These are phyloP conservation scores for Tetranychus cinnabarinus DNA, from an alignment of 1,140 invertebrate genomes.

Conservation along the genomic window DNA sequence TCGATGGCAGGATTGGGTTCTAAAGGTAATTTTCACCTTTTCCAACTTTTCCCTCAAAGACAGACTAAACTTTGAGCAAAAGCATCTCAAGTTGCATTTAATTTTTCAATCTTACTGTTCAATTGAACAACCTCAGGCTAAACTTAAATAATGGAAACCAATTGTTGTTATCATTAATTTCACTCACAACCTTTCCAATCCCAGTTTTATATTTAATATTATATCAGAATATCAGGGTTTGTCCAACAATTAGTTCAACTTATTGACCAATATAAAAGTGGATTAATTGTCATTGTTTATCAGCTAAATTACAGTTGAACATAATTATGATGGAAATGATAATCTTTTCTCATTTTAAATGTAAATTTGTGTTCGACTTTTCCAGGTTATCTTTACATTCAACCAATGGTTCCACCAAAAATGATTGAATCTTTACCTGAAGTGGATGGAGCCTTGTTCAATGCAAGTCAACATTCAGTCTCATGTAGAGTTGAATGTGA, in stretches of 20 bases:
- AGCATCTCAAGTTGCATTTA: not conserved
- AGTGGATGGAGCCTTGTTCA: constrained; percentile 49
- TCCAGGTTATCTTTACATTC: constrained; percentile 11
- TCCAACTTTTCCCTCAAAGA: not conserved
- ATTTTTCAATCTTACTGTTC: not conserved
- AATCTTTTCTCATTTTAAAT: too few relatives aligned
- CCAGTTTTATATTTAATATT: too few relatives aligned
- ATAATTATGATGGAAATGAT: too few relatives aligned
- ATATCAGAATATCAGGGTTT: too few relatives aligned
- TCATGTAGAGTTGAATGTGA: constrained; percentile 68
- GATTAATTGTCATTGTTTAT: too few relatives aligned
- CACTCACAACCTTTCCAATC: too few relatives aligned
- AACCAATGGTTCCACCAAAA: constrained; percentile 41
- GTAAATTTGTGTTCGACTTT: not conserved
- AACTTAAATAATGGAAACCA: too few relatives aligned
- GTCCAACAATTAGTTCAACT: too few relatives aligned
- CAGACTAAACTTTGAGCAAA: not conserved
- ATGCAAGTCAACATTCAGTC: constrained; percentile 32
- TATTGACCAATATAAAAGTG: too few relatives aligned
- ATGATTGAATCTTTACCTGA: constrained; percentile 58
- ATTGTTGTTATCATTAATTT: too few relatives aligned
- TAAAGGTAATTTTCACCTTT: constrained; percentile 24
- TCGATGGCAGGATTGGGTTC: constrained; percentile 55
- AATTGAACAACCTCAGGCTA: too few relatives aligned
- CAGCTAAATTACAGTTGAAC: too few relatives aligned